Evolutionary conservation across 92 coral and sea anemone genomes (phyloP).

Genomic region (Umimayanthus chanpuru): DNA sequence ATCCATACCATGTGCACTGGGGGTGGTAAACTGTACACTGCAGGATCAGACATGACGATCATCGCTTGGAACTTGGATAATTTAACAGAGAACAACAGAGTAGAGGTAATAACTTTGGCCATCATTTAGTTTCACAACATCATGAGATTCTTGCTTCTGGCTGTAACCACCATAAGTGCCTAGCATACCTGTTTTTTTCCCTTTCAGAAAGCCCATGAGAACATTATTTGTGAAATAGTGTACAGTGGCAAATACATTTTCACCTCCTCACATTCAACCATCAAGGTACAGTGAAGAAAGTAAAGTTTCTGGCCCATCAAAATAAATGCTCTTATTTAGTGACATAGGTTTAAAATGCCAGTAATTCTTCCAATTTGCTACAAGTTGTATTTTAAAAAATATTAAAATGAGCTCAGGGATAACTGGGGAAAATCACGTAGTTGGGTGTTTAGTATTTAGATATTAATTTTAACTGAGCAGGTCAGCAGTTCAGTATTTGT

Average conservation of each 20-base stretch:
- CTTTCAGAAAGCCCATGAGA: conserved; percentile 91
- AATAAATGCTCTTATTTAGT: background rate
- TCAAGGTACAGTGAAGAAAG: conserved; percentile 66
- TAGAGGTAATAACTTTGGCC: conserved; percentile 59
- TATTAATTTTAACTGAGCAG: too few species aligned
- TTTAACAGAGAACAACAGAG: conserved; percentile 77
- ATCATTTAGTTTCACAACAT: too few species aligned
- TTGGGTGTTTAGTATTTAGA: too few species aligned
- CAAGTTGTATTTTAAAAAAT: too few species aligned
- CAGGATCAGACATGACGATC: conserved; percentile 91
- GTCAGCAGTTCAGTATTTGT: too few species aligned
- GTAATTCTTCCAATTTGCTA: too few species aligned
- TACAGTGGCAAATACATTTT: conserved; percentile 92
- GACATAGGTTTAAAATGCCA: too few species aligned
- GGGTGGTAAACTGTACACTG: conserved; percentile 93
- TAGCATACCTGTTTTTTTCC: background rate
- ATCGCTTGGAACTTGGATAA: conserved; percentile 94
- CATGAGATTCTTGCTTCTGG: too few species aligned
- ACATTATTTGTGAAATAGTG: conserved; percentile 91
- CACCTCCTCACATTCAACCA: conserved; percentile 94
- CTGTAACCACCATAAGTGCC: too few species aligned
- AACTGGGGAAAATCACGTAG: too few species aligned
- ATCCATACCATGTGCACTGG: conserved; percentile 93
- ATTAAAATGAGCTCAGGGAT: too few species aligned
- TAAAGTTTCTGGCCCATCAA: background rate